phyloP scores from a whole-genome alignment of 2,888 invertebrate genomes.

The Clusia tigrina region DNA sequence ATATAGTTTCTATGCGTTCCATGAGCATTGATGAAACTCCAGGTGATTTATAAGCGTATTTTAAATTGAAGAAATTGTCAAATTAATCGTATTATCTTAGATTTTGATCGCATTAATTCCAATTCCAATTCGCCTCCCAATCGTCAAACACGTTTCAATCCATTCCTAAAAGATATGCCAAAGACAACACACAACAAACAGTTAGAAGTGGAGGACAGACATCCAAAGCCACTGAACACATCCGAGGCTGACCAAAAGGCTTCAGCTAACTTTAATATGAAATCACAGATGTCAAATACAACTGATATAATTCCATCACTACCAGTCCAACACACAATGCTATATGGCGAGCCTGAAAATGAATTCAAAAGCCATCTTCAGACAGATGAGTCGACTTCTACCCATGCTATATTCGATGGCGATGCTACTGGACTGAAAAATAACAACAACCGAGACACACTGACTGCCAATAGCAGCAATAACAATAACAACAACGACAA shows the following conservation, averaged over 20 bases:
- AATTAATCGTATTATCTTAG: conserved; percentile 35
- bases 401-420: no score
- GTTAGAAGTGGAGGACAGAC: conserved; percentile 27
- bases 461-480: not conserved
- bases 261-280: not conserved
- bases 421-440: conserved; percentile 15
- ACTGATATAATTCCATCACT: conserved; percentile 39
- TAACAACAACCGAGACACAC: not conserved
- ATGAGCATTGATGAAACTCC: conserved; percentile 91
- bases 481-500: conserved; percentile 34
- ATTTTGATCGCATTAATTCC: conserved; percentile 60
- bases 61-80: not conserved
- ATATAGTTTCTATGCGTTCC: conserved; percentile 86
- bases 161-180: conserved; percentile 70
- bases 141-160: conserved; percentile 69
- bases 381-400: no score
- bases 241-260: not conserved
- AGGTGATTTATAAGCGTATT: conserved; percentile 53
- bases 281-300: conserved; percentile 31
- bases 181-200: conserved; percentile 39
- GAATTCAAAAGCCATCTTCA: no score
- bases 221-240: conserved; percentile 30
- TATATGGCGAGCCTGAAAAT: conserved; percentile 13
- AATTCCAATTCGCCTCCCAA: conserved; percentile 58
- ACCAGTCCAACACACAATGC: no score